These are phyloP conservation scores for Parnassius mnemosyne DNA, from an alignment of 2,888 invertebrate species.

Conservation along the genomic window DNA sequence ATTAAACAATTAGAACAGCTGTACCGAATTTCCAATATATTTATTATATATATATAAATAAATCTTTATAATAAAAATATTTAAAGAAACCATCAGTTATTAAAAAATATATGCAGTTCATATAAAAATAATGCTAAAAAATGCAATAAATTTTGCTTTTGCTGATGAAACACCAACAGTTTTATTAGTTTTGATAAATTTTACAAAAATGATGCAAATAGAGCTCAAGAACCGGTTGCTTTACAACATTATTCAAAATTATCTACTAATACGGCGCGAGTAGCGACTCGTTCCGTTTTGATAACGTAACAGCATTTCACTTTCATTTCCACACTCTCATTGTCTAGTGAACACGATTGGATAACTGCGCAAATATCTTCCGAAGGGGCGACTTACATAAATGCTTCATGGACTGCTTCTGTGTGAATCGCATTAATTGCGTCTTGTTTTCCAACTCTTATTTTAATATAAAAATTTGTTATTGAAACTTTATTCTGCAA, in stretches of 20 bases:
- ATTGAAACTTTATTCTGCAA: slow-evolving; percentile 62
- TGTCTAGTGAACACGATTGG: slow-evolving; percentile 71
- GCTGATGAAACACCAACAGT: too few species aligned
- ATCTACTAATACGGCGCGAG: slow-evolving; percentile 44
- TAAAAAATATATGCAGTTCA: too few species aligned
- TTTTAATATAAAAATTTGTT: slow-evolving; percentile 53
- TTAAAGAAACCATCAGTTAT: too few species aligned
- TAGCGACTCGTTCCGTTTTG: slow-evolving; percentile 52
- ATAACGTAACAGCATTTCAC: slow-evolving; percentile 71
- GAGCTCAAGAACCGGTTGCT: slow-evolving; percentile 27
- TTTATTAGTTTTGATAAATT: neutral
- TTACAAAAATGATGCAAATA: neutral
- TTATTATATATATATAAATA: too few species aligned
- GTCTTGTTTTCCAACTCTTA: slow-evolving; percentile 53
- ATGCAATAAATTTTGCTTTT: too few species aligned
- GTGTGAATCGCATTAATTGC: slow-evolving; percentile 71
- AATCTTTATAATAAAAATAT: too few species aligned
- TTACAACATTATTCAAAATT: slow-evolving; percentile 33
- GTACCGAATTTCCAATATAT: too few species aligned
- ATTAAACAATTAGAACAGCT: too few species aligned
- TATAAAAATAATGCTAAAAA: too few species aligned
- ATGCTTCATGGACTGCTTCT: slow-evolving; percentile 46
- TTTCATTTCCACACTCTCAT: slow-evolving; percentile 75
- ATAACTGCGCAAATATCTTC: slow-evolving; percentile 72
- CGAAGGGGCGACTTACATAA: slow-evolving; percentile 65